phyloP scores from a whole-genome alignment of 2,113 vertebrate species.

The Acanthochromis polyacanthus region DNA sequence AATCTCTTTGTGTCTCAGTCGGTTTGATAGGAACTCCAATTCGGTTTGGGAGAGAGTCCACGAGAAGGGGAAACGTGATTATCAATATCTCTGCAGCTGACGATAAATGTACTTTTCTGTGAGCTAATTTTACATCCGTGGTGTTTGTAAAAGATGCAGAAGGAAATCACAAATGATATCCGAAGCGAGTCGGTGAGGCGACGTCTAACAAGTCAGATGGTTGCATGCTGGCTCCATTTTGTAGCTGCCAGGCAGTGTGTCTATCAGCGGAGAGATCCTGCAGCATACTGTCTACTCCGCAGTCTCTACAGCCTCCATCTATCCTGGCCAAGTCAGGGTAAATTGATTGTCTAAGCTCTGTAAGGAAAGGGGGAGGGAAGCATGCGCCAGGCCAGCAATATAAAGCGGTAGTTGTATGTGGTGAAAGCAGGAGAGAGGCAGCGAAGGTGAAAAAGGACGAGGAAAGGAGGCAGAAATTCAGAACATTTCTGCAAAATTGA shows the following conservation, averaged over 20 bases:
- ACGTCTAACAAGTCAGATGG: slow-evolving; percentile 59
- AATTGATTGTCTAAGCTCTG: slow-evolving; percentile 79
- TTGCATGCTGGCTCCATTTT: slow-evolving; percentile 76
- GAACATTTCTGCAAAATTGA: not conserved
- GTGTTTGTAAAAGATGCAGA: not conserved
- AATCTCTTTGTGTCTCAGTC: slow-evolving; percentile 76
- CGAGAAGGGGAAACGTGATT: not conserved
- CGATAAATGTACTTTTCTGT: slow-evolving; percentile 6
- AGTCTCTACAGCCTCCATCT: slow-evolving; percentile 71
- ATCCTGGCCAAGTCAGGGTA: slow-evolving; percentile 73
- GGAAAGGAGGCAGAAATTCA: slow-evolving; percentile 3
- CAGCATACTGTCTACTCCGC: slow-evolving; percentile 75
- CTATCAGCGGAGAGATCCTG: slow-evolving; percentile 72
- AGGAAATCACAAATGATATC: slow-evolving; percentile 42
- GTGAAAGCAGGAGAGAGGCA: slow-evolving; percentile 45
- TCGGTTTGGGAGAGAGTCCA: slow-evolving; percentile 36
- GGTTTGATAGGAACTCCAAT: slow-evolving; percentile 71
- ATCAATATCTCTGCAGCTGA: not conserved
- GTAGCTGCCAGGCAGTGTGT: slow-evolving; percentile 69
- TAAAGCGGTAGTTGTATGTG: slow-evolving; percentile 56
- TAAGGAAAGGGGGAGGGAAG: slow-evolving; percentile 41
- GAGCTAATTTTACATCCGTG: not conserved
- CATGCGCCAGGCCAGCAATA: slow-evolving; percentile 46
- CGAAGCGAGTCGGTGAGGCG: slow-evolving; percentile 39
- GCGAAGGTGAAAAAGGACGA: not conserved